These are phyloP conservation scores for Mactra quadrangularis DNA, from an alignment of 1,140 invertebrate species.

Conservation along the genomic window DNA sequence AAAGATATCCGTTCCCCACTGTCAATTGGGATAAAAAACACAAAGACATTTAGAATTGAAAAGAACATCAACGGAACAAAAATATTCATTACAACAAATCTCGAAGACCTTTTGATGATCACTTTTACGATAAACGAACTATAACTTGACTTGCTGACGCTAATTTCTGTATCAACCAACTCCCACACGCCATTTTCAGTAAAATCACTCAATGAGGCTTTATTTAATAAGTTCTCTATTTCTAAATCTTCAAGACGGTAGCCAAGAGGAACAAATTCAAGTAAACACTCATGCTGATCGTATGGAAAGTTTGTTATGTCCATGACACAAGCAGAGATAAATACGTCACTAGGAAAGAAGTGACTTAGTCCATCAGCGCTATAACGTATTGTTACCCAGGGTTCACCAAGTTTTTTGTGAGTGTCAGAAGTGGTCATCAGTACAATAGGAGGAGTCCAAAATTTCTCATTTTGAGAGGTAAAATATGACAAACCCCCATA, in stretches of 20 bases:
- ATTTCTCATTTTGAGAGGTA: background rate
- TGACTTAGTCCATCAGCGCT: conserved; percentile 90
- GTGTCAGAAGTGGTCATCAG: conserved; percentile 7
- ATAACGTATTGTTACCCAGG: conserved; percentile 1
- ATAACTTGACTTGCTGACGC: no score
- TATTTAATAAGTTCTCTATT: background rate
- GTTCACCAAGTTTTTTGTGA: conserved; percentile 4
- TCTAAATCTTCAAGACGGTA: background rate
- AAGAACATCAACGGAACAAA: conserved; percentile 59
- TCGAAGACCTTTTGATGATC: conserved; percentile 21
- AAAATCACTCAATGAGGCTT: background rate
- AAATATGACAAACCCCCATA: conserved; percentile 1
- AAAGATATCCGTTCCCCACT: conserved; percentile 61
- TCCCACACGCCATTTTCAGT: conserved; percentile 22
- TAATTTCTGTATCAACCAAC: background rate
- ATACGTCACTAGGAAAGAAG: background rate
- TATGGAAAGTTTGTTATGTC: conserved; percentile 94
- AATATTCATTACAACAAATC: conserved; percentile 48
- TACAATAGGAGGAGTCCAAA: conserved; percentile 31
- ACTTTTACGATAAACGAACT: conserved; percentile 1
- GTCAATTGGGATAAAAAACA: conserved; percentile 60
- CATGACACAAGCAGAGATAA: conserved; percentile 96
- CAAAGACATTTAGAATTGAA: conserved; percentile 51
- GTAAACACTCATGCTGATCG: conserved; percentile 98
- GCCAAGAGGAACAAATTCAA: conserved; percentile 81